phyloP scores from a whole-genome alignment of 2,888 invertebrate genomes.

The Andricus curvator region DNA sequence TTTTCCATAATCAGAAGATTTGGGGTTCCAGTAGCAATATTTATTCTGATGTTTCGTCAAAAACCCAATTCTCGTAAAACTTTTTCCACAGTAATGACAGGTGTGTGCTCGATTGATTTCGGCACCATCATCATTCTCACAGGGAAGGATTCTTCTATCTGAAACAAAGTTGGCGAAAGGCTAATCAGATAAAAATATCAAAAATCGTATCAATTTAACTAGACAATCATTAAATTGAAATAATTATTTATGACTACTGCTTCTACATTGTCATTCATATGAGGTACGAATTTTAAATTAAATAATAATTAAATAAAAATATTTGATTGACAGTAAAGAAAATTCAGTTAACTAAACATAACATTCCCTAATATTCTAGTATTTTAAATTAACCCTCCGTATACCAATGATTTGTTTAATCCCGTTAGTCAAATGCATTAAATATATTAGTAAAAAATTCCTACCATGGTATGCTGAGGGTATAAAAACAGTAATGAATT shows the following conservation, averaged over 20 bases:
- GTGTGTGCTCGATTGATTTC: conserved; percentile 37
- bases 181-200: conserved; percentile 9
- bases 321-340: neutral
- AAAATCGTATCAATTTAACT: conserved; percentile 9
- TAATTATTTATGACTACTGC: neutral
- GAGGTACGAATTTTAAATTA: neutral
- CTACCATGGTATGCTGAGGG: neutral
- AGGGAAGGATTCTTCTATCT: conserved; percentile 22
- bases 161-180: conserved; percentile 10
- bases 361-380: neutral
- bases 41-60: conserved; percentile 58
- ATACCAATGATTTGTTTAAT: neutral
- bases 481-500: neutral
- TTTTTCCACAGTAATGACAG: conserved; percentile 63
- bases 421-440: neutral
- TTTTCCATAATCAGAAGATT: conserved; percentile 47
- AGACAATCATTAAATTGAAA: neutral
- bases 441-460: neutral
- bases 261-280: neutral
- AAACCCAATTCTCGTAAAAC: conserved; percentile 57
- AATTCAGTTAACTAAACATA: no score
- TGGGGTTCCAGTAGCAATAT: conserved; percentile 64
- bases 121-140: neutral
- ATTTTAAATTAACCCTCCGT: neutral
- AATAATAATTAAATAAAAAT: neutral